Evolutionary conservation across 1,140 invertebrate species (phyloP).

Genomic region (Pogonognathellus flavescens): DNA sequence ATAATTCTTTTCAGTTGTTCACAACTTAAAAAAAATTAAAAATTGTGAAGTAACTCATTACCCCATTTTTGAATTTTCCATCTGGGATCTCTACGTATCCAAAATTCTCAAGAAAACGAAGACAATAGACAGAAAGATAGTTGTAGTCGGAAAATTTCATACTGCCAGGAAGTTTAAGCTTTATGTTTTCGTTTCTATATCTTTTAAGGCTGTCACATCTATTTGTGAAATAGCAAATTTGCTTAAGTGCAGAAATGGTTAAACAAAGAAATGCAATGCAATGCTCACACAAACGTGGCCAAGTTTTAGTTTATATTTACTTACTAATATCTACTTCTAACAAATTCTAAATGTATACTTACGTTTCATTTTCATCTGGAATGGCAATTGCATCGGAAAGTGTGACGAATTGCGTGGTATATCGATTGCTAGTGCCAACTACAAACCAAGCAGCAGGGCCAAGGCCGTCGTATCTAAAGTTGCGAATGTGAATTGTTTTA

Average conservation of each 20-base stretch:
- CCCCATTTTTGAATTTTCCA: conserved; percentile 30
- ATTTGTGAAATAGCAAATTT: background rate
- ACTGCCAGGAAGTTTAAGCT: conserved; percentile 57
- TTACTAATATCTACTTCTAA: background rate
- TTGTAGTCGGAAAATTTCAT: conserved; percentile 64
- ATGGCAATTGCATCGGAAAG: conserved; percentile 59
- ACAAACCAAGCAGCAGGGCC: conserved; percentile 57
- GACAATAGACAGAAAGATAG: conserved; percentile 63
- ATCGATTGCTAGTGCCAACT: background rate
- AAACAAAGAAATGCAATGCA: background rate
- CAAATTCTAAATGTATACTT: background rate
- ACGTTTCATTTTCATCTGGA: conserved; percentile 65
- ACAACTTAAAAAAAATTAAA: background rate
- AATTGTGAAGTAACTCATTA: background rate
- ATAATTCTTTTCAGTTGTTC: background rate
- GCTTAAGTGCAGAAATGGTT: background rate
- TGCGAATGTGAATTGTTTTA: conserved; percentile 41
- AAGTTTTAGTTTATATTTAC: background rate
- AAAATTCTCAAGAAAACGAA: conserved; percentile 66
- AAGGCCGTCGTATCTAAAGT: conserved; percentile 51
- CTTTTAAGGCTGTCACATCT: conserved; percentile 59
- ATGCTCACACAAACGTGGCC: background rate
- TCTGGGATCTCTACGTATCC: conserved; percentile 64
- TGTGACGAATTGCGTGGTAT: conserved; percentile 15
- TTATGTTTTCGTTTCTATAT: conserved; percentile 59